A percentile compares a stretch with the other conserved stretches of the same genome.
These are phyloP conservation scores for Stenichneumon culpator DNA, from an alignment of 2,888 invertebrate genomes.

Conservation along the genomic window DNA sequence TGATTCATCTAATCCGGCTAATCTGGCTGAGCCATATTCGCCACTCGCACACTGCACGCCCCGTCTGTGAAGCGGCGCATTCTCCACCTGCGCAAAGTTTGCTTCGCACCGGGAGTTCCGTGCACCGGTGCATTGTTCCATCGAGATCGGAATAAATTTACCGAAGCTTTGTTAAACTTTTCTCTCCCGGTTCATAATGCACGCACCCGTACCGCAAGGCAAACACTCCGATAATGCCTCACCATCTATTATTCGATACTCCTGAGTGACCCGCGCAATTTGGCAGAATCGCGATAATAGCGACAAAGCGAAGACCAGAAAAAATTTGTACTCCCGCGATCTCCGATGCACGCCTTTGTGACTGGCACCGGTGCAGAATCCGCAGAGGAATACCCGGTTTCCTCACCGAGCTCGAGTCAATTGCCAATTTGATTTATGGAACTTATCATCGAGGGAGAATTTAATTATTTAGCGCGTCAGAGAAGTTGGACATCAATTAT, in stretches of 20 bases:
- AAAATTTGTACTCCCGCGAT: not conserved
- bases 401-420: slow-evolving; percentile 38
- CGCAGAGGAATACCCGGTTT: slow-evolving; percentile 4
- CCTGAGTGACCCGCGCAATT: slow-evolving; percentile 1
- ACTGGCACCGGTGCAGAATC: not conserved
- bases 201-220: not conserved
- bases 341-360: too few species aligned
- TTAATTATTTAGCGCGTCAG: slow-evolving; percentile 65
- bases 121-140: slow-evolving; percentile 1
- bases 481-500: slow-evolving; percentile 68
- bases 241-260: not conserved
- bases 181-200: not conserved
- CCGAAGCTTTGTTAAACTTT: slow-evolving; percentile 8
- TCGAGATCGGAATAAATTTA: not conserved
- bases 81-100: slow-evolving; percentile 59
- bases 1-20: not conserved
- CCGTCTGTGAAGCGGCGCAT: slow-evolving; percentile 41
- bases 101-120: slow-evolving; percentile 22
- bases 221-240: not conserved
- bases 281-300: not conserved
- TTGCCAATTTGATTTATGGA: slow-evolving; percentile 60
- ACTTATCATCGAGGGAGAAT: slow-evolving; percentile 61
- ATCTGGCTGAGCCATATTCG: not conserved
- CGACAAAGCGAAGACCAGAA: not conserved
- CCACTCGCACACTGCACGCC: not conserved